Evolutionary conservation across 1,140 invertebrate genomes (phyloP).

Genomic region (Paraescarpia echinospica): DNA sequence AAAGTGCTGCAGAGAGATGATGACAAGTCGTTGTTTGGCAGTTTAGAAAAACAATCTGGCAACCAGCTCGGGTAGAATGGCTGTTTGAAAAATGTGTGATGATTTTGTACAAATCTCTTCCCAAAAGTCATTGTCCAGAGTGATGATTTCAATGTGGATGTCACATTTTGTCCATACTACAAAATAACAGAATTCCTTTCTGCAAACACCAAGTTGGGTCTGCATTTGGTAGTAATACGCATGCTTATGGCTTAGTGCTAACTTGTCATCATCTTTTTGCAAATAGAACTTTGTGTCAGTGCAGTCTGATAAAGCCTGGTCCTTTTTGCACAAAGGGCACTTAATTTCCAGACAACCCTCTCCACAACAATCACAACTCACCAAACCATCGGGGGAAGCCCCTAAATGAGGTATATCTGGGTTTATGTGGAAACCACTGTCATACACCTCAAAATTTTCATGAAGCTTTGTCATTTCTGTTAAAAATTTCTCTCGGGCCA

Average conservation of each 20-base stretch:
- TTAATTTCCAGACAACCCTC: conserved; percentile 20
- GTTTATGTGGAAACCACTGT: conserved; percentile 35
- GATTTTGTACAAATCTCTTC: conserved; percentile 12
- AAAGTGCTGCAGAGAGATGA: conserved; percentile 1
- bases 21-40: no score
- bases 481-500: not conserved
- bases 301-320: not conserved
- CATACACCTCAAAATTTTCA: conserved; percentile 26
- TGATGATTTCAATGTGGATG: conserved; percentile 8
- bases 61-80: conserved; percentile 13
- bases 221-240: conserved; percentile 14
- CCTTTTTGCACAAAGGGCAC: conserved; percentile 13
- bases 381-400: conserved; percentile 12
- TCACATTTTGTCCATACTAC: conserved; percentile 10
- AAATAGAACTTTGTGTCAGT: not conserved
- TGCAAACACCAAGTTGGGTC: conserved; percentile 8
- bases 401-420: conserved; percentile 27
- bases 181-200: conserved; percentile 15
- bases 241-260: conserved; percentile 11
- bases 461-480: conserved; percentile 11
- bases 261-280: not conserved
- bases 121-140: conserved; percentile 12
- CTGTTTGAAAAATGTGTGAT: not conserved
- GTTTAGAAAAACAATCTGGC: conserved; percentile 9
- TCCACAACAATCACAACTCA: conserved; percentile 15